Evolutionary conservation across 2,113 vertebrate species (phyloP).

Genomic region (Ophthalmolycus amberensis): DNA sequence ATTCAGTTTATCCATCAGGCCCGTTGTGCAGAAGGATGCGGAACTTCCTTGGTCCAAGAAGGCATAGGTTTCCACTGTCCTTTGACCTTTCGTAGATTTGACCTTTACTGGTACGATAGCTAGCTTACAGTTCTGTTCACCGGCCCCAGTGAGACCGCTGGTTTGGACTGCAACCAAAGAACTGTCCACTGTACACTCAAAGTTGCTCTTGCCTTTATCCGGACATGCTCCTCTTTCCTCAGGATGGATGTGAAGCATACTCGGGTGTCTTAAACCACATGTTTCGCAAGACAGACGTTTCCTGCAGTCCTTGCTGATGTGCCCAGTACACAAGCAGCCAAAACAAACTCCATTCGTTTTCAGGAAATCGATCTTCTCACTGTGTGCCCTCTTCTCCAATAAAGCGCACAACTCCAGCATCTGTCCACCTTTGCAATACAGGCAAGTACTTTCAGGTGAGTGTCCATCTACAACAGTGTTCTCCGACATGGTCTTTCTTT

Average conservation of each 20-base stretch:
- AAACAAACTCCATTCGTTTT: no score
- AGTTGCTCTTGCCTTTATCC: not conserved
- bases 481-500: no score
- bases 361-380: no score
- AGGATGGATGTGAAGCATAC: not conserved
- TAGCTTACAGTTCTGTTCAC: not conserved
- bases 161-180: not conserved
- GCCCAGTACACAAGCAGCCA: no score
- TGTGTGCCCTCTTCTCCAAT: no score
- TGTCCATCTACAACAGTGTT: no score
- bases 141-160: not conserved
- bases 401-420: no score
- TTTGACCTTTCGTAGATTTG: not conserved
- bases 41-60: conserved; percentile 8
- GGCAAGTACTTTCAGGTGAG: no score
- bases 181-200: not conserved
- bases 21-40: not conserved
- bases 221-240: not conserved
- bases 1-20: conserved; percentile 3
- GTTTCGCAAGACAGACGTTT: no score
- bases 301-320: no score
- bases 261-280: not conserved
- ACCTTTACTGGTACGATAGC: conserved; percentile 2
- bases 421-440: no score
- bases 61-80: not conserved